A percentile compares a stretch with the other conserved stretches of the same genome.
Evolutionary conservation across 92 coral and sea anemone genomes (phyloP).

Genomic region (Epizoanthus illoricatus): DNA sequence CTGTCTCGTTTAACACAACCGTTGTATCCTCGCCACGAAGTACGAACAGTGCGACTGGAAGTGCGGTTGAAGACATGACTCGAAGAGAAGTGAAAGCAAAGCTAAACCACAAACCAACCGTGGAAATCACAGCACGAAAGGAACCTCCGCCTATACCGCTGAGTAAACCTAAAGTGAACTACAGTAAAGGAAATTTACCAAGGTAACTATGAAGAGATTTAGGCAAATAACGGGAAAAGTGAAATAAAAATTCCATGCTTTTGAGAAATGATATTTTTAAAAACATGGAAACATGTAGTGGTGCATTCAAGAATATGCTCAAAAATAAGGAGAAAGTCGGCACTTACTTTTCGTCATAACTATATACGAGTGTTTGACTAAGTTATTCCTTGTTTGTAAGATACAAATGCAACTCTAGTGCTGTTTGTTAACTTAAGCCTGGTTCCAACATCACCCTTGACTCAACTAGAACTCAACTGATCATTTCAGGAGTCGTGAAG

Average conservation of each 20-base stretch:
- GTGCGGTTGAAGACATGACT: background rate
- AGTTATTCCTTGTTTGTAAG: too few relatives aligned
- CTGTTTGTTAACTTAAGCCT: too few relatives aligned
- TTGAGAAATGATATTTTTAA: background rate
- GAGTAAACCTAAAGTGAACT: background rate
- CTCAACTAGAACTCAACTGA: too few relatives aligned
- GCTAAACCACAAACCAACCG: background rate
- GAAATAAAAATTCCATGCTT: background rate
- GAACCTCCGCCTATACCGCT: background rate
- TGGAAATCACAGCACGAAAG: background rate
- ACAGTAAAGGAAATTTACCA: background rate
- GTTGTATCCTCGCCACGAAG: conserved; percentile 10
- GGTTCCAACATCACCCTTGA: too few relatives aligned
- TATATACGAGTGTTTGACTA: too few relatives aligned
- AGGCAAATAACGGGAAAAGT: background rate
- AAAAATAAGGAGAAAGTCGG: too few relatives aligned
- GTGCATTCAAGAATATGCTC: too few relatives aligned
- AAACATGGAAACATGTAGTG: background rate
- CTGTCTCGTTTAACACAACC: background rate
- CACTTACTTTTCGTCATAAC: too few relatives aligned
- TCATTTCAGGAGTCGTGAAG: too few relatives aligned
- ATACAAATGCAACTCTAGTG: too few relatives aligned
- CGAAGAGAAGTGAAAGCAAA: background rate
- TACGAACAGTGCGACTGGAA: background rate
- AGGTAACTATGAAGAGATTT: conserved; percentile 15